Evolutionary conservation across 1,140 invertebrate species (phyloP), one percentile per base, ranked within the genome.

Genomic region (Drosophila bocki): DNA sequence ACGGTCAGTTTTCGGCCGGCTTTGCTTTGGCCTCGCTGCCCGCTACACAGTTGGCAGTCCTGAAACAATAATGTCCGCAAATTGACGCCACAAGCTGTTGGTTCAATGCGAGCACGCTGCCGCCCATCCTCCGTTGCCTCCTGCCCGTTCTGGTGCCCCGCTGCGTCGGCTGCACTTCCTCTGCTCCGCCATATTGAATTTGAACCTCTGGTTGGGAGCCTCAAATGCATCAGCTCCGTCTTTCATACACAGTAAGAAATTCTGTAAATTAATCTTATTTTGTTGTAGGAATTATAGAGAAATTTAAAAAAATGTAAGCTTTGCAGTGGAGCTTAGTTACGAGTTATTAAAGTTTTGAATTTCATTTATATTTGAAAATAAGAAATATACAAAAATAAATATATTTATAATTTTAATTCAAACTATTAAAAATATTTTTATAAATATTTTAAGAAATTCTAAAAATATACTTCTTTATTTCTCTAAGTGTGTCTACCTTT

Each of bases 31-130:
- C 79, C 75, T 69, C 58, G 71, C 11, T 62, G 42, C 51, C 65
- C 72, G 80, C 76, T 58, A 57, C 59, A 58, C 83, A 78, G 76
- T 88, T 71, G 77, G 58, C 81, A 90, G 84, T 85, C 85, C 78
- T 88, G 85, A 90, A 90, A 88, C 85, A 88, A 88, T 88, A 88
- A 88, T 90, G 85, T 88, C 85, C 85, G 80, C 85, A 88, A 88
- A 88, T 88, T 88, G 85, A 85, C 81, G 85, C 85, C 85, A 88
- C 85, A 90, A 88, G 85, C 85, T 88, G 85, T 90, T 88, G 85
- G 85, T 79, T 88, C 86, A 78, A 85, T 70, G 78, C 45, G 78
- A 81, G 67, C 64, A 51, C 41, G 47, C 1, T 8, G 26, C 8
- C 15, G 15, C 4, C 26, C 9, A n/a, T 9, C 8, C 47, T n/a